phyloP scores from a whole-genome alignment of 2,888 invertebrate species.

The Drosophila stalkeri region DNA sequence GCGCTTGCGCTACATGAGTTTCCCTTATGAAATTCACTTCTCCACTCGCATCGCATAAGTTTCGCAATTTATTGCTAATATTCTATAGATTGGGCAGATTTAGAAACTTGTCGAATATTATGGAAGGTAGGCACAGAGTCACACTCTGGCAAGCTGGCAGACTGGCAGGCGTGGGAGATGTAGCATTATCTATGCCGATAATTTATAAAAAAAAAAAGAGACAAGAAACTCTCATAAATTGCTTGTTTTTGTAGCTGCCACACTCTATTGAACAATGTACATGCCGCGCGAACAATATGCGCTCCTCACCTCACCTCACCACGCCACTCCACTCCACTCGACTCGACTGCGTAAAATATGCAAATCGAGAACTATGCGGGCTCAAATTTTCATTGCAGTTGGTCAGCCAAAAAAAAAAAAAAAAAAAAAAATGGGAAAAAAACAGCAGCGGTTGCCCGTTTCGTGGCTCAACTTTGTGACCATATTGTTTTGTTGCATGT shows the following conservation, averaged over 20 bases:
- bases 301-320: not conserved
- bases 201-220: slow-evolving; percentile 30
- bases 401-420: slow-evolving; percentile 7
- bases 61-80: slow-evolving; percentile 1
- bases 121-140: not conserved
- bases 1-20: not conserved
- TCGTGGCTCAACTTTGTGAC: slow-evolving; percentile 29
- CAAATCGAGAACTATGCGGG: slow-evolving; percentile 33
- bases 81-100: slow-evolving; percentile 2
- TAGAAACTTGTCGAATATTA: slow-evolving; percentile 1
- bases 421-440: not conserved
- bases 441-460: not conserved
- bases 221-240: slow-evolving; percentile 42
- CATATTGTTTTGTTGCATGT: slow-evolving; percentile 36
- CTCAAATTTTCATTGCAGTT: slow-evolving; percentile 30
- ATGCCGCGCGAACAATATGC: slow-evolving; percentile 28
- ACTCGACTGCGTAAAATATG: slow-evolving; percentile 35
- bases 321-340: not conserved
- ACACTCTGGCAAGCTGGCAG: too few species aligned
- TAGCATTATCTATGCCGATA: slow-evolving; percentile 47
- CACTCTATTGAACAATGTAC: slow-evolving; percentile 37
- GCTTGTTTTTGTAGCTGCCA: slow-evolving; percentile 32
- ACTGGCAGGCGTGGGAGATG: not conserved
- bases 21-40: not conserved
- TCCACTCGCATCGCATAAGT: not conserved